Evolutionary conservation across 1,140 invertebrate genomes (phyloP), one percentile per base, ranked within the genome.

Genomic region (Drosophila orosa): DNA sequence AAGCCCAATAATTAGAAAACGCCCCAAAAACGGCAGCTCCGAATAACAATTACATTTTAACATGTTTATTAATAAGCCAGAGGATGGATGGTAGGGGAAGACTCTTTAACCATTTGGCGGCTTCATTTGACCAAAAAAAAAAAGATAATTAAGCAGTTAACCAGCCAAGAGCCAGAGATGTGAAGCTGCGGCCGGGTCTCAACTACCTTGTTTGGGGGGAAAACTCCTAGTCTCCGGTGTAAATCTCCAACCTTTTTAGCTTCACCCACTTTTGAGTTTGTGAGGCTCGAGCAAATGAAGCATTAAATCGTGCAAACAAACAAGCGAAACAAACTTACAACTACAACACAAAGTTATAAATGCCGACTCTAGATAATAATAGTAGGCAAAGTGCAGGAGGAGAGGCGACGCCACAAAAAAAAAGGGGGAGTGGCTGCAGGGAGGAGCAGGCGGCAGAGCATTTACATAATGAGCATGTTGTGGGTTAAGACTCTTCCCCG

Each of bases 301-400:
- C 74, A 77, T 76, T 77, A 77, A 77, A 77, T 77, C 73, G 73
- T 77, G 74, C 74, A 77, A 77, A 69, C 74, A 69, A 77, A 77
- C 65, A 76, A 76, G 55, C 40, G 48, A 71, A 71, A 71, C 65
- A 37, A 62, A 74, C 71, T 61, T 54, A 59, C 50, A 74, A 55
- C 58, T 52, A 35, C 65, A 77, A 69, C 50, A 65, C 52, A 73
- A 73, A 62, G 63, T 69, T 77, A 77, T 77, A 75, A 77, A 72
- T 69, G 63, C 74, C 74, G 74, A 69, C 74, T 77, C 65, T 33
- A 50, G 40, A 77, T 77, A 62, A 77, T 77, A 75, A 76, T 75
- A 61, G 56, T 67, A 42, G 35, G 35, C 19, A 47, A 72, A 59
- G 54, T 42, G 29, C 47, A 61, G 31, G 25, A 61, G 31, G 25